These are phyloP conservation scores for Pelodiscus sinensis DNA, from an alignment of 2,113 vertebrate genomes.

Conservation along the genomic window DNA sequence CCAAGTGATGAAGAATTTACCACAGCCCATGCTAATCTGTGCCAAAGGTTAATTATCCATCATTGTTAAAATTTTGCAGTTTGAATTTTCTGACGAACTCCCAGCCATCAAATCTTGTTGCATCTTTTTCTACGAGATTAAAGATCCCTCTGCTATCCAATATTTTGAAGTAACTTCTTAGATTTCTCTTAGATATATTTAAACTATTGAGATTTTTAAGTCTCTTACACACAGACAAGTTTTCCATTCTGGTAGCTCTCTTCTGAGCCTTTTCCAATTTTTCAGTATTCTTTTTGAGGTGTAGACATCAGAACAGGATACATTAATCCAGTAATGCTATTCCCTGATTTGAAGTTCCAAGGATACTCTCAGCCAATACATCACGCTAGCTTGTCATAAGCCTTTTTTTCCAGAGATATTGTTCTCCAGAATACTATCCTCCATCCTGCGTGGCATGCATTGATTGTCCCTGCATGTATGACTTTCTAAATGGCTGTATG, in stretches of 20 bases:
- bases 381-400: background rate
- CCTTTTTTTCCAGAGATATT: background rate
- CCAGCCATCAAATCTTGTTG: conserved; percentile 4
- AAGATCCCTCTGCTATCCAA: conserved; percentile 18
- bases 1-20: conserved; percentile 28
- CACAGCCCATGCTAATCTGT: background rate
- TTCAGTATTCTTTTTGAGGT: background rate
- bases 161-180: background rate
- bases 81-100: conserved; percentile 15
- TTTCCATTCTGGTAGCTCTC: background rate
- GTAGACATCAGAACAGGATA: background rate
- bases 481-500: background rate
- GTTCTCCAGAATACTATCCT: background rate
- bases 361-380: background rate
- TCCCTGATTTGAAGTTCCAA: background rate
- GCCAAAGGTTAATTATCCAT: conserved; percentile 12
- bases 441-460: background rate
- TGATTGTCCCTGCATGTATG: background rate
- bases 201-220: background rate
- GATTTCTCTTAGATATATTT: background rate
- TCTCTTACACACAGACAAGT: background rate
- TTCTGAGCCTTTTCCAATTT: background rate
- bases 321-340: background rate
- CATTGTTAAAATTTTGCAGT: conserved; percentile 10
- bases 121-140: background rate